Evolutionary conservation across 2,797 vertebrate genomes (phyloP).

Genomic region (Lophius americanus): DNA sequence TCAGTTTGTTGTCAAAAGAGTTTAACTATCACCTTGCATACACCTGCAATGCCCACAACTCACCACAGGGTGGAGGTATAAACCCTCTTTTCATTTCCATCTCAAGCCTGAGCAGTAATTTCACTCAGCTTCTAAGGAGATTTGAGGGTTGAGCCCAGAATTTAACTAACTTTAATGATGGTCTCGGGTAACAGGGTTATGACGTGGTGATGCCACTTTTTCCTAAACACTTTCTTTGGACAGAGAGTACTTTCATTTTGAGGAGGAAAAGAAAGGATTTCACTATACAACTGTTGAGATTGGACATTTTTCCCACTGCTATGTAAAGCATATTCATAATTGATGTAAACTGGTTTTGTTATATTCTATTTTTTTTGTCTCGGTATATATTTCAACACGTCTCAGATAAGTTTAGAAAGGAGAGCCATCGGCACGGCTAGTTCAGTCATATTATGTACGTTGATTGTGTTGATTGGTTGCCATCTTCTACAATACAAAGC

Average conservation of each 20-base stretch:
- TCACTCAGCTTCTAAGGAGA: constrained; percentile 51
- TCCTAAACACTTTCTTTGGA: constrained; percentile 21
- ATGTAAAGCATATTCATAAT: constrained; percentile 31
- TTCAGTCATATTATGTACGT: neutral
- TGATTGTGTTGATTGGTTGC: too few species aligned
- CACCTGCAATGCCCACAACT: constrained; percentile 10
- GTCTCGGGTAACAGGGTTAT: constrained; percentile 31
- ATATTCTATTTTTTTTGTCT: neutral
- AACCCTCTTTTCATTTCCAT: neutral
- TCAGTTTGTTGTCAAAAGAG: neutral
- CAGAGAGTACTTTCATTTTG: constrained; percentile 20
- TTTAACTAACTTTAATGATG: constrained; percentile 5
- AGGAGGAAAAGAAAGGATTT: constrained; percentile 19
- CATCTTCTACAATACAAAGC: neutral
- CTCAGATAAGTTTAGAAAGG: neutral
- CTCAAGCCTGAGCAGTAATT: constrained; percentile 3
- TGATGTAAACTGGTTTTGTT: constrained; percentile 13
- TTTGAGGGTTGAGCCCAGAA: constrained; percentile 27
- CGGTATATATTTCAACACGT: neutral
- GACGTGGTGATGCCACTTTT: constrained; percentile 12
- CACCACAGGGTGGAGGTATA: constrained; percentile 58
- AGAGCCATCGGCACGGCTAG: neutral
- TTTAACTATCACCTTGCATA: neutral
- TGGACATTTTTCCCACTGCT: constrained; percentile 38
- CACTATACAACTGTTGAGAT: constrained; percentile 25